Evolutionary conservation across 2,113 vertebrate species (phyloP).

Genomic region (Pycnonotus jocosus): DNA sequence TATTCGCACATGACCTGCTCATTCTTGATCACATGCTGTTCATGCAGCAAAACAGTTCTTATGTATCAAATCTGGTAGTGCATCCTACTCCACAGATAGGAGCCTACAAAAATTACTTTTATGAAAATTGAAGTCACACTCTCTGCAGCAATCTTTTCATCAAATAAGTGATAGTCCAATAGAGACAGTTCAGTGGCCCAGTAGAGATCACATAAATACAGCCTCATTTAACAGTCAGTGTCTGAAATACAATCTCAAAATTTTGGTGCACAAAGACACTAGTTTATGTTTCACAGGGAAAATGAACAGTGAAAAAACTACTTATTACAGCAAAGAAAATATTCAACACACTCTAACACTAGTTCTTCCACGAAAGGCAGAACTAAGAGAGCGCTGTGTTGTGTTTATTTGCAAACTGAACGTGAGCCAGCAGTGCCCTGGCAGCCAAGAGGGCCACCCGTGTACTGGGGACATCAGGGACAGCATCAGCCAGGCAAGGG

Average conservation of each 20-base stretch:
- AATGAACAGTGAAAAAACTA: background rate
- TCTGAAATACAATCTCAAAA: background rate
- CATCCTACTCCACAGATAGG: background rate
- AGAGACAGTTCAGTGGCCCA: background rate
- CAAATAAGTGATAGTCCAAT: background rate
- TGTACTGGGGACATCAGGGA: background rate
- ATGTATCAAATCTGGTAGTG: background rate
- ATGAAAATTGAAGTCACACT: background rate
- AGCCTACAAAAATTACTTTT: background rate
- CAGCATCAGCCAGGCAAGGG: rapidly evolving
- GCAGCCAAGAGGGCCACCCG: rapidly evolving
- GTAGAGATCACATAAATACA: background rate
- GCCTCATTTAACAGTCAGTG: background rate
- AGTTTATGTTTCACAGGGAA: background rate
- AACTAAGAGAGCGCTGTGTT: background rate
- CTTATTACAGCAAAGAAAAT: background rate
- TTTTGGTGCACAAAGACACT: background rate
- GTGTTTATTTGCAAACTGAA: background rate
- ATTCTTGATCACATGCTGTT: background rate
- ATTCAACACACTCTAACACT: background rate
- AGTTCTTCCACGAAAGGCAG: background rate
- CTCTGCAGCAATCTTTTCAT: background rate
- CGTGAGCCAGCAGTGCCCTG: background rate
- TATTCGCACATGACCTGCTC: background rate
- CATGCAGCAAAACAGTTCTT: background rate